These are phyloP conservation scores for Panagrolaimus sp. DNA, from an alignment of 1,140 invertebrate genomes.

Conservation along the genomic window DNA sequence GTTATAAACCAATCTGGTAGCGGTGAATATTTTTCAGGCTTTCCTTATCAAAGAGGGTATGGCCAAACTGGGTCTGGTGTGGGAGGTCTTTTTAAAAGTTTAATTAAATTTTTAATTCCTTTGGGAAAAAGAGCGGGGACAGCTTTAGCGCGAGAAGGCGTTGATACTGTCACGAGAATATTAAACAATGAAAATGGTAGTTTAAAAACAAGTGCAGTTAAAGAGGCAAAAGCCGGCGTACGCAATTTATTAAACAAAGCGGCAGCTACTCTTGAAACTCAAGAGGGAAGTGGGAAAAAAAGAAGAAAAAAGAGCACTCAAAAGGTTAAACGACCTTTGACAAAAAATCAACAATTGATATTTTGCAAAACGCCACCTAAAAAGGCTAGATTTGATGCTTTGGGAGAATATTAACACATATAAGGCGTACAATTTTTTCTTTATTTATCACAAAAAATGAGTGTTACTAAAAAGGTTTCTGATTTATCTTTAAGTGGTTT, in stretches of 20 bases:
- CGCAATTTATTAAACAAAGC: background rate
- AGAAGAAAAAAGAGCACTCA: background rate
- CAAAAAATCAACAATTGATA: no score
- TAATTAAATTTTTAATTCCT: background rate
- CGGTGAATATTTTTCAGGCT: background rate
- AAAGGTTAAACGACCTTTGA: background rate
- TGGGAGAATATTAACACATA: background rate
- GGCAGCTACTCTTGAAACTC: background rate
- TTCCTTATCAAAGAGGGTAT: background rate
- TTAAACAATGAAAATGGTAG: background rate
- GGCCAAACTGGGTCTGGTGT: background rate
- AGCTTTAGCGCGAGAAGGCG: background rate
- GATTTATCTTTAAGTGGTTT: background rate
- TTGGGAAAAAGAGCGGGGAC: background rate
- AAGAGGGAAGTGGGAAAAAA: background rate
- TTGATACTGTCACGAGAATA: background rate
- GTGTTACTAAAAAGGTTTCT: background rate
- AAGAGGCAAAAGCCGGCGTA: background rate
- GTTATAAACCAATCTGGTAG: background rate
- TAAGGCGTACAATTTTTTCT: no score
- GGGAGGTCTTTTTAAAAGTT: background rate
- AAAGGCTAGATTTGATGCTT: no score
- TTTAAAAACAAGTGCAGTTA: background rate
- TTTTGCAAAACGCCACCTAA: no score
- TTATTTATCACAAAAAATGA: background rate